Base-by-base conservation (phyloP, 2,113 vertebrate species). In the Pao palembangensis region DNA sequence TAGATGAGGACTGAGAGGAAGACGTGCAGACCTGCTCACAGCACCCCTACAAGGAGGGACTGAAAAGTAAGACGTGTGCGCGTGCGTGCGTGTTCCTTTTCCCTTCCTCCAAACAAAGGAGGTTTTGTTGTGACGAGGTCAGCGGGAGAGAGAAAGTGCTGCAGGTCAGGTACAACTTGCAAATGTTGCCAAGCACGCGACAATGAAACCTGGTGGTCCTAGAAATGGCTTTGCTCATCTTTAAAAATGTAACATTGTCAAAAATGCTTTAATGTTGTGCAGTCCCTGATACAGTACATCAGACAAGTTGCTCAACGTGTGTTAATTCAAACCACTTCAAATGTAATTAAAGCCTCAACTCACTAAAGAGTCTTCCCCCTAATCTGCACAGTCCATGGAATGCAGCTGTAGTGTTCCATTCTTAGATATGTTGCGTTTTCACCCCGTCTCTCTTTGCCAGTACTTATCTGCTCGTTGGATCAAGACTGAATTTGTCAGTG, bases 401-500 rank as follows among this genome's bases (percentile, higher is more conserved):
- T 38, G 3, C 3, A 49, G 47, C 18, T 11, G 18, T 49, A 28
- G 8, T 48, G 17, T 38, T 19, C 28, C 6, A 49, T 55, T 5
- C 19, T 20, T 57, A 34, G 16, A 16, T 67, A 19, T 60, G 3
- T 48, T 5, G 25, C n/a, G 3, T 18, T 18, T 11, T 49, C 47
- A 18, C 6, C 10, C n/a, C n/a, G 8, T 49, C n/a, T 49, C 5
- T 19, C 18, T 55, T 25, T 20, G 38, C 28, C 3, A 8, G 34
- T 10, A 16, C 38, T 49, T 25, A 59, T 50, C 61, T 72, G 69
- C 18, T 55, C 17, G 31, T 44, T 50, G 23, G 8, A 63, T 68
- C 55, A 63, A 21, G 31, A 19, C 4, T 54, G 43, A 31, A 50
- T 38, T 31, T 50, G 31, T 53, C 54, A 54, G 42, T 10, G 2